Conservation (phyloP, 92 coral and sea anemone species). For the Zoanthus gigantus region DNA sequence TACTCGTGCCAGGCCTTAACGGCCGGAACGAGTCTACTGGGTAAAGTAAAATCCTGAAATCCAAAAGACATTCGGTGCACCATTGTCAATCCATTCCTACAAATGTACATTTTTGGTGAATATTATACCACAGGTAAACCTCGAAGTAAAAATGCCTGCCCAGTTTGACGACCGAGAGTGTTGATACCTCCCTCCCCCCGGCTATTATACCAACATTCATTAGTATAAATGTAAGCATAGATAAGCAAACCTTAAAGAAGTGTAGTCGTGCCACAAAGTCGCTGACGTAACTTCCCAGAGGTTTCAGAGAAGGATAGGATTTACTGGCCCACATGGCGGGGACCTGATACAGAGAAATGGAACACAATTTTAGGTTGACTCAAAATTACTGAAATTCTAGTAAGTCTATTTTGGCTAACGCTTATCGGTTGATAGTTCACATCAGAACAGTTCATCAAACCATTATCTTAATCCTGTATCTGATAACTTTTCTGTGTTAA, state of each 20-base stretch:
- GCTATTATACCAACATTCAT: not conserved
- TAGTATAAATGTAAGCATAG: not conserved
- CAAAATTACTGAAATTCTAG: not conserved
- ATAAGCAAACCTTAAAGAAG: constrained; percentile 77
- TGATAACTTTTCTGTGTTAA: too few relatives aligned
- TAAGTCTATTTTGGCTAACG: too few relatives aligned
- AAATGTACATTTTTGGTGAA: not conserved
- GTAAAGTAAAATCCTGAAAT: constrained; percentile 98
- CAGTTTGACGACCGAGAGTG: too few relatives aligned
- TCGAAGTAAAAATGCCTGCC: too few relatives aligned
- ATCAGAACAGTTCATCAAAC: too few relatives aligned
- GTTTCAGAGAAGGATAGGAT: constrained; percentile 95
- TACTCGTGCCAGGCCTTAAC: too few relatives aligned
- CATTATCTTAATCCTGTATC: too few relatives aligned
- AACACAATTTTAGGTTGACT: not conserved
- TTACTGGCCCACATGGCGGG: constrained; percentile 99
- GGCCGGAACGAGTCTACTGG: constrained; percentile 38
- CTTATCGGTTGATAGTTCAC: too few relatives aligned
- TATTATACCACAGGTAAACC: not conserved
- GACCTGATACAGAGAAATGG: constrained; percentile 63
- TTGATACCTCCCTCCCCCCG: too few relatives aligned
- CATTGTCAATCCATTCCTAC: constrained; percentile 90
- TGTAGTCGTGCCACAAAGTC: constrained; percentile 88
- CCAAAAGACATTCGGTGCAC: constrained; percentile 96
- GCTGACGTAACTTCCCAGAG: constrained; percentile 92